phyloP scores from a whole-genome alignment of 2,888 invertebrate genomes.

The Eupithecia centaureata region DNA sequence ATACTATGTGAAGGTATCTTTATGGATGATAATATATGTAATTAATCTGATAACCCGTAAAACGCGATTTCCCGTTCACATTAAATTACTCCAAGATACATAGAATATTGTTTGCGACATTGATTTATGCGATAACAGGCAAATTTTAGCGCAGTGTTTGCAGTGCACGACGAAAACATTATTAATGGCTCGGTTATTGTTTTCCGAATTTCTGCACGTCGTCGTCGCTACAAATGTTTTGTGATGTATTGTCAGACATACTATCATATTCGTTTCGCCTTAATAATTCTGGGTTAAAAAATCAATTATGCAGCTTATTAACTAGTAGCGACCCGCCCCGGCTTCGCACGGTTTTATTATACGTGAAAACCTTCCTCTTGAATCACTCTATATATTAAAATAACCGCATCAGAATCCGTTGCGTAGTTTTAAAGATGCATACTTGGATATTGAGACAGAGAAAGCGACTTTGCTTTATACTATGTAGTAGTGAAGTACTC shows the following conservation, averaged over 20 bases:
- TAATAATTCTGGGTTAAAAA: too few species aligned
- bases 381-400: too few species aligned
- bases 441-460: too few species aligned
- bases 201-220: conserved; percentile 20
- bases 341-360: too few species aligned
- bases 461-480: too few species aligned
- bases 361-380: too few species aligned
- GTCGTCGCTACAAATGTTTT: conserved; percentile 15
- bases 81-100: conserved; percentile 42
- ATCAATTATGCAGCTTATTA: too few species aligned
- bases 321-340: too few species aligned
- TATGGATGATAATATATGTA: conserved; percentile 24
- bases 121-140: conserved; percentile 49
- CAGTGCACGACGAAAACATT: conserved; percentile 30
- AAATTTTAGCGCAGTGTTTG: conserved; percentile 42
- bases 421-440: too few species aligned
- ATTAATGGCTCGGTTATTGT: conserved; percentile 27
- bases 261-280: conserved; percentile 1
- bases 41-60: conserved; percentile 37
- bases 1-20: too few species aligned
- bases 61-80: conserved; percentile 38
- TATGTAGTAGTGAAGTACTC: too few species aligned
- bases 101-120: conserved; percentile 41
- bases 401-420: too few species aligned
- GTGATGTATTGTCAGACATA: conserved; percentile 6